Conservation (phyloP, 2,888 invertebrate genomes). For the Catocala fraxini region DNA sequence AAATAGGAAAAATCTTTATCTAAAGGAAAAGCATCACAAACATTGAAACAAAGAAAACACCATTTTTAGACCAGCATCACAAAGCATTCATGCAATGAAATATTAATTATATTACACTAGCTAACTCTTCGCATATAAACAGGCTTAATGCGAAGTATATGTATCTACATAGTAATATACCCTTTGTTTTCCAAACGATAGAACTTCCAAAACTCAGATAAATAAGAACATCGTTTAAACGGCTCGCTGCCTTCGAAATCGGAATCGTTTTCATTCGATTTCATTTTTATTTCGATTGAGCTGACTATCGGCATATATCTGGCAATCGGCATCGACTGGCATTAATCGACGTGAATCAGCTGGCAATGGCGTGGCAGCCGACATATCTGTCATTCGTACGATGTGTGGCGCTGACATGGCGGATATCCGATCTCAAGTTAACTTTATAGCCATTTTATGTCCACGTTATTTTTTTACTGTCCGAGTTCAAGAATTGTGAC, state of each 20-base stretch:
- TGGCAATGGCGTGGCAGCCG: constrained; percentile 8
- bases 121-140: too few relatives aligned
- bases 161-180: too few relatives aligned
- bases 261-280: constrained; percentile 6
- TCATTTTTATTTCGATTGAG: constrained; percentile 10
- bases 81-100: too few relatives aligned
- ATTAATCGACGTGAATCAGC: constrained; percentile 15
- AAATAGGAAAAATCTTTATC: too few relatives aligned
- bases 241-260: background rate
- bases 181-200: background rate
- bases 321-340: constrained; percentile 14
- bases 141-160: too few relatives aligned
- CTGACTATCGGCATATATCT: constrained; percentile 11
- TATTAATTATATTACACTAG: too few relatives aligned
- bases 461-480: constrained; percentile 45
- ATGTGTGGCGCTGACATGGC: constrained; percentile 18
- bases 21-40: too few relatives aligned
- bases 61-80: too few relatives aligned
- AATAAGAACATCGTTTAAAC: constrained; percentile 9
- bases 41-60: too few relatives aligned
- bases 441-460: constrained; percentile 40
- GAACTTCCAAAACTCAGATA: background rate
- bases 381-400: constrained; percentile 12
- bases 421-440: constrained; percentile 11
- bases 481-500: too few relatives aligned